These are phyloP conservation scores for Melanostigma gelatinosum DNA, from an alignment of 2,113 vertebrate species.

Conservation along the genomic window DNA sequence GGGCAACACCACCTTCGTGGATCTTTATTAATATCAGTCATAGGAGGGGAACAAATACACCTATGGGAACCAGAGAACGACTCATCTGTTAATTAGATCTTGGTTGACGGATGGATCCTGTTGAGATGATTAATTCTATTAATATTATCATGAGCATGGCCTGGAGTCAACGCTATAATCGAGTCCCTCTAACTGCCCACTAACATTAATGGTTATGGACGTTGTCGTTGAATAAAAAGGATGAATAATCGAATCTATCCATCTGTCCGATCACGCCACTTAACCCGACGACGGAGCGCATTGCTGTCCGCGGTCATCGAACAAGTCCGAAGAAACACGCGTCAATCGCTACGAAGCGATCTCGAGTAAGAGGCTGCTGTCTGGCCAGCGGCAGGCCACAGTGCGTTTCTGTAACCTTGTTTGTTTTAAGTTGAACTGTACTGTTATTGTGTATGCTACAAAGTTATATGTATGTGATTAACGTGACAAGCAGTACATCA, in stretches of 20 bases:
- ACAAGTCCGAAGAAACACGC: too few relatives aligned
- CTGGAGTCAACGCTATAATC: slow-evolving; percentile 4
- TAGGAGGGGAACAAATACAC: neutral
- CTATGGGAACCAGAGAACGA: slow-evolving; percentile 8
- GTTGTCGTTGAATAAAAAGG: neutral
- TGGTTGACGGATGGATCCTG: slow-evolving; percentile 38
- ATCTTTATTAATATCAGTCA: slow-evolving; percentile 52
- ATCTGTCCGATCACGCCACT: neutral
- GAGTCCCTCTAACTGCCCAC: slow-evolving; percentile 1
- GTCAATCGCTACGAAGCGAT: too few relatives aligned
- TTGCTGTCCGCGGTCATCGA: too few relatives aligned
- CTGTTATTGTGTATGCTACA: too few relatives aligned
- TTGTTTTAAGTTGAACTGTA: too few relatives aligned
- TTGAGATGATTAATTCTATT: slow-evolving; percentile 36
- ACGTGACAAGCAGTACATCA: slow-evolving; percentile 40
- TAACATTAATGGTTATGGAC: neutral
- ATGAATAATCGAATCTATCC: neutral
- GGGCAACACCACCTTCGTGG: slow-evolving; percentile 26
- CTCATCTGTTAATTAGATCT: slow-evolving; percentile 59
- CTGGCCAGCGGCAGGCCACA: too few relatives aligned
- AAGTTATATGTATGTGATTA: slow-evolving; percentile 41
- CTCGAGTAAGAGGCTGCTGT: too few relatives aligned
- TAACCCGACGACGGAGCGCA: too few relatives aligned
- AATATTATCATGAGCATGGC: slow-evolving; percentile 19
- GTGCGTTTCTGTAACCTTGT: too few relatives aligned